Evolutionary conservation across 2,797 vertebrate species (phyloP), one percentile per base, ranked within the genome.

Genomic region (Xenentodon cancila): DNA sequence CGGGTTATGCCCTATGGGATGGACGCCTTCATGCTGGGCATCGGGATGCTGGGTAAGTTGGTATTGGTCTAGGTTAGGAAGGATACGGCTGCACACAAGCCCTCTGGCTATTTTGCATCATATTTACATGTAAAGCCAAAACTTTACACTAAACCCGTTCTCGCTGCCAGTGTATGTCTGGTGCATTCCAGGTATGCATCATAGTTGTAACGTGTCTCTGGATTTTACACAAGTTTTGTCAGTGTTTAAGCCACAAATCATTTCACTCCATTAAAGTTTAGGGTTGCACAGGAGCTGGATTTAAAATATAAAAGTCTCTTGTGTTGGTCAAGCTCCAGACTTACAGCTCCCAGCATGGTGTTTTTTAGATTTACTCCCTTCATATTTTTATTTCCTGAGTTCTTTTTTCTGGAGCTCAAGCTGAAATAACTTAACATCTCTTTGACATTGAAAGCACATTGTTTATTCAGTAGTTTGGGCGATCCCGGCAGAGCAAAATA

Each of bases 1-100:
- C 94, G 97, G 70, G 97, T 99, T 81, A 97, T 99, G 96, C 97
- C 97, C 77, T 99, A 99, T 5, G 97, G 97, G 77, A 99, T 99
- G 97, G 97, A 99, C 21, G 97, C 97, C 86, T 99, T 99, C 91
- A 99, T 99, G 97, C 93, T 99, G 68, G 97, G 97, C 68, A 99
- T 99, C n/a, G 97, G 97, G 92, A 99, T 99, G 97, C 93, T 99
- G 89, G 97, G 97, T 99, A 94, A 91, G 91, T 59, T 71, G 2
- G 18, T 75, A 88, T 86, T 62, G 88, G 87, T 87, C 37, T 75
- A 3, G 34, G 44, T 66, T 60, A 75, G 79, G 75, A 88, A 82
- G 67, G 73, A 71, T 68, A 59, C 15, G 42, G 53, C 18, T 20
- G 59, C 32, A 52, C 42, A 65, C 68, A 40, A 22, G 51, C 11